These are phyloP conservation scores for Eurosta solidaginis DNA, from an alignment of 1,140 invertebrate genomes.

Conservation along the genomic window DNA sequence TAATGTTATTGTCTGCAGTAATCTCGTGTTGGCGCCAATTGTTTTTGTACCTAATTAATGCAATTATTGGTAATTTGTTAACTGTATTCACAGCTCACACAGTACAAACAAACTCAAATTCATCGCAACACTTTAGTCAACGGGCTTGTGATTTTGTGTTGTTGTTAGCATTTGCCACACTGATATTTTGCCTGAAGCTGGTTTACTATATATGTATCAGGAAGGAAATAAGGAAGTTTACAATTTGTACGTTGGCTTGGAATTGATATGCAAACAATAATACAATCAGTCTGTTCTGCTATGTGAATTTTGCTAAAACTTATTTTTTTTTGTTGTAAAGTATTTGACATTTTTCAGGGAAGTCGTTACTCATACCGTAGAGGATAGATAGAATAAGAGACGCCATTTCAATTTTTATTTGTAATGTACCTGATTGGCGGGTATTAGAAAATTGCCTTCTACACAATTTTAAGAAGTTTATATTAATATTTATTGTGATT, in stretches of 20 bases:
- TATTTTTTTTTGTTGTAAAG: too few relatives aligned
- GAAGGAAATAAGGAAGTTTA: background rate
- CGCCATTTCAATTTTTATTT: too few relatives aligned
- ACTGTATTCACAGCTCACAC: background rate
- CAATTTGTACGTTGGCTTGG: background rate
- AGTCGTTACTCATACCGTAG: too few relatives aligned
- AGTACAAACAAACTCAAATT: conserved; percentile 7
- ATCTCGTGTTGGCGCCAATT: conserved; percentile 3
- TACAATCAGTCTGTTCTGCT: too few relatives aligned
- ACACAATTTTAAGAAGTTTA: too few relatives aligned
- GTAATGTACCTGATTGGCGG: too few relatives aligned
- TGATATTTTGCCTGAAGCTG: background rate
- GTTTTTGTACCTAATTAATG: conserved; percentile 25
- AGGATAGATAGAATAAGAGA: too few relatives aligned
- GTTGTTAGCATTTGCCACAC: background rate
- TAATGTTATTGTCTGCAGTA: background rate
- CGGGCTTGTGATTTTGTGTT: background rate
- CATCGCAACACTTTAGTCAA: background rate
- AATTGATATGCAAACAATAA: background rate
- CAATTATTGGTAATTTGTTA: conserved; percentile 25
- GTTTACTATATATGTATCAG: background rate
- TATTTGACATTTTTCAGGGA: too few relatives aligned
- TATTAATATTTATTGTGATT: too few relatives aligned
- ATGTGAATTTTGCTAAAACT: too few relatives aligned
- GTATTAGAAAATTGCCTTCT: too few relatives aligned